Evolutionary conservation across 1,140 invertebrate genomes (phyloP).

Genomic region (Micrasema minimum): DNA sequence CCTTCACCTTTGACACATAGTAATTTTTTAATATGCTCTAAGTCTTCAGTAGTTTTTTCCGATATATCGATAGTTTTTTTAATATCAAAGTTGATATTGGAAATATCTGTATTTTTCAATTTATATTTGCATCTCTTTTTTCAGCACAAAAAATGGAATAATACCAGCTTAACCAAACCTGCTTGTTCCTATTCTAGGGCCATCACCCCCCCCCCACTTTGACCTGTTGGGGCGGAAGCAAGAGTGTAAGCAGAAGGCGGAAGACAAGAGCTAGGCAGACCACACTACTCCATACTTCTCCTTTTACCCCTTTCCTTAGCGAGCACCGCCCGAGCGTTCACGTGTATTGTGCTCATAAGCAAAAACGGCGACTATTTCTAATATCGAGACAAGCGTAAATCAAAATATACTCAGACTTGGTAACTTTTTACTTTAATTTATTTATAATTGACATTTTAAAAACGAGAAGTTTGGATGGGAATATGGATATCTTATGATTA

Average conservation of each 20-base stretch:
- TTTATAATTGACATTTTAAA: not conserved
- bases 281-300: no score
- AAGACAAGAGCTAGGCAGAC: conserved; percentile 25
- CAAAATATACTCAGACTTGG: not conserved
- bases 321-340: not conserved
- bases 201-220: conserved; percentile 55
- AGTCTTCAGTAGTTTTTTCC: no score
- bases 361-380: not conserved
- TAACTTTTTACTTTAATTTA: not conserved
- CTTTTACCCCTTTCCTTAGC: not conserved
- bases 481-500: no score
- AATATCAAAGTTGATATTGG: no score
- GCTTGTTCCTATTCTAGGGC: conserved; percentile 38
- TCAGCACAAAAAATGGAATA: no score
- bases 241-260: conserved; percentile 39
- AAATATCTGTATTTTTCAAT: no score
- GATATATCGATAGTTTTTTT: no score
- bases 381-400: not conserved
- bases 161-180: no score
- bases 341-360: not conserved
- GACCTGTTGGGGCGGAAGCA: conserved; percentile 65
- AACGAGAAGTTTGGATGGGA: no score
- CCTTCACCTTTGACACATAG: no score
- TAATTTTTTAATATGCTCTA: no score
- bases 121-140: no score